Evolutionary conservation across 2,113 vertebrate genomes (phyloP).

Genomic region (Hippocampus guttulatus): DNA sequence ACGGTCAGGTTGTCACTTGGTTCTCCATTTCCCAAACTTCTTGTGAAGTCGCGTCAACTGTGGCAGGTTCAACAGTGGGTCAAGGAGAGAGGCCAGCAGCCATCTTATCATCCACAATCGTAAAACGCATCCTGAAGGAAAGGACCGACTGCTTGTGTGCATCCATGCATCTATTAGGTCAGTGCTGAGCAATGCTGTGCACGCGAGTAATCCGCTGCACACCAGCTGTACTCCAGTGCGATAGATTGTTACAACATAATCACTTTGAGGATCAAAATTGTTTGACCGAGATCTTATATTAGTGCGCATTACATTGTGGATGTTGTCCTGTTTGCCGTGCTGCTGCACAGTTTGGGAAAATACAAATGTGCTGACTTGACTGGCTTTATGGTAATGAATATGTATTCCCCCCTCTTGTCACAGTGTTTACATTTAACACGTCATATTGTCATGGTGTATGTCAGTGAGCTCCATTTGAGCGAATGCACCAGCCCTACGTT

Average conservation of each 20-base stretch:
- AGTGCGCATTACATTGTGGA: not conserved
- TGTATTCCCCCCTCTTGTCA: not conserved
- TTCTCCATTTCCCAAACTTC: constrained; percentile 35
- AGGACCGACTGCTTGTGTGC: constrained; percentile 29
- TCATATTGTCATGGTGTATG: constrained; percentile 42
- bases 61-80: constrained; percentile 57
- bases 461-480: constrained; percentile 54
- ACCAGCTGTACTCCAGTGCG: not conserved
- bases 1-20: constrained; percentile 35
- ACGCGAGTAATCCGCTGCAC: not conserved
- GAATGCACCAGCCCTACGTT: constrained; percentile 39
- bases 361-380: not conserved
- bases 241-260: not conserved
- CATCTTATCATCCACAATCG: constrained; percentile 52
- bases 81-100: constrained; percentile 52
- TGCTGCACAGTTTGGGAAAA: not conserved
- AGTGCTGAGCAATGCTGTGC: constrained; percentile 26
- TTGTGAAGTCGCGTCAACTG: constrained; percentile 32
- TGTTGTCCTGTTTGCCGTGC: not conserved
- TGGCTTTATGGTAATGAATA: not conserved
- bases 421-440: constrained; percentile 38
- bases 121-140: constrained; percentile 42
- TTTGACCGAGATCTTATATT: not conserved
- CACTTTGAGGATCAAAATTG: not conserved
- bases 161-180: constrained; percentile 30